Evolutionary conservation across 2,113 vertebrate species (phyloP), one percentile per base, ranked within the genome.

Genomic region (Pterocles burchelli): DNA sequence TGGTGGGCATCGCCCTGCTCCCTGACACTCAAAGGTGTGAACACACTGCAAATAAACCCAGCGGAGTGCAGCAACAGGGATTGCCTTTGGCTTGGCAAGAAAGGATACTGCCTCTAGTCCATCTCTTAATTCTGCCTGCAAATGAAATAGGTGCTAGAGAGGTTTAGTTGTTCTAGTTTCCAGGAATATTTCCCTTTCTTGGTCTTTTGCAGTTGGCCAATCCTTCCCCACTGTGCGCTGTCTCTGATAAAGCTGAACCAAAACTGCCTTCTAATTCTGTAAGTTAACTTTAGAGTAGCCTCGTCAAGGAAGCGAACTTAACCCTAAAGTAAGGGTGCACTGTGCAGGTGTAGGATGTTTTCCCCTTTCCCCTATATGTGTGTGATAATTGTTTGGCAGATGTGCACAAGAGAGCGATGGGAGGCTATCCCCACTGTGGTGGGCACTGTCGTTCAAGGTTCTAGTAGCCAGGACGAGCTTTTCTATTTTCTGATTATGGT

Each of bases 361-460:
- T 62, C 8, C 20, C 2, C 7, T 74, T 75, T 77, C 22, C 4
- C 8, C 13, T 14, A 1, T 12, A 1, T 6, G 10, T 21, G 38
- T 33, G 28, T 31, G 34, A 11, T 6, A 8, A 15, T 6, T 48
- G 31, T 26, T 49, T 84, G 78, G 33, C 33, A 58, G 49, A n/a
- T 6, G 11, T 19, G 34, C 8, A 2, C 1, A 8, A 21, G 52
- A 15, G 6, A 21, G 36, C 46, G 28, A 2, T 18, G 46, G 43
- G 52, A 72, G 16, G 6, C 7, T 2, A 0, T 20, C 38, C 24
- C 3, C 19, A 21, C 7, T 65, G 29, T 11, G n/a, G 15, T 14
- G 9, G 45, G 29, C 48, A 10, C 54, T 13, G 13, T 24, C 7
- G 3, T 6, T 45, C 24, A 21, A 52, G 34, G 18, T 9, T 52